Evolutionary conservation across 2,797 vertebrate genomes (phyloP), one percentile per base, ranked within the genome.

Genomic region (Lepilemur septentrionalis): DNA sequence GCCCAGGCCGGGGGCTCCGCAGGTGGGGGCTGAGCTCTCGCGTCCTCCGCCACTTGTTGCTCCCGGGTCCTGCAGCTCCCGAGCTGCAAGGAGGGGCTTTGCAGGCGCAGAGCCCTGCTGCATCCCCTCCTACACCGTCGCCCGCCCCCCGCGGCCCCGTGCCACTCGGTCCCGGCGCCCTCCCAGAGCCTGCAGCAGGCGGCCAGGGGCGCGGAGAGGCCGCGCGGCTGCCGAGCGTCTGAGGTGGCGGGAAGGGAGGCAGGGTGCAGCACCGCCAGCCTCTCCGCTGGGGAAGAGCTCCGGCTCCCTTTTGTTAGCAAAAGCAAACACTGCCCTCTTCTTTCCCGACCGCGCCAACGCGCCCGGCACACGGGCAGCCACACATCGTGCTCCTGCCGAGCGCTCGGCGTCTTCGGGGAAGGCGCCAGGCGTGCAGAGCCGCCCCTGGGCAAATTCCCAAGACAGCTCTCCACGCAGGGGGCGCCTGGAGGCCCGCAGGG

Each of bases 301-400:
- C 17, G 10, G 82, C 92, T 95, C 93, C 93, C 96, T 97, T 98
- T 98, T 98, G 98, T 98, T 97, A 97, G 76, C 81, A 87, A 97
- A 98, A 97, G 97, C 98, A 97, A 98, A 98, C 95, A 98, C 98
- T 98, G 98, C 98, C 97, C 98, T 98, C 98, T 98, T 98, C 97
- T 95, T 98, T 98, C 80, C 91, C 96, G 91, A 98, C 91, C 92
- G 96, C 95, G 97, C 96, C 97, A 98, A 69, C 96, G 96, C 97
- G 87, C 97, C 97, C 93, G 55, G 96, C 95, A 67, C 96, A 50
- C 94, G 59, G 93, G 89, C 96, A 65, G 96, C 89, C 92, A 55
- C 96, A 80, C 93, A 22, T 41, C 70, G 81, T 52, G 97, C 94
- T 93, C 48, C 91, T 0, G 92, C 93, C 90, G n/a, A 70, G 92